Evolutionary conservation across 2,113 vertebrate species (phyloP), one percentile per base, ranked within the genome.

Genomic region (Lophotis ruficrista): DNA sequence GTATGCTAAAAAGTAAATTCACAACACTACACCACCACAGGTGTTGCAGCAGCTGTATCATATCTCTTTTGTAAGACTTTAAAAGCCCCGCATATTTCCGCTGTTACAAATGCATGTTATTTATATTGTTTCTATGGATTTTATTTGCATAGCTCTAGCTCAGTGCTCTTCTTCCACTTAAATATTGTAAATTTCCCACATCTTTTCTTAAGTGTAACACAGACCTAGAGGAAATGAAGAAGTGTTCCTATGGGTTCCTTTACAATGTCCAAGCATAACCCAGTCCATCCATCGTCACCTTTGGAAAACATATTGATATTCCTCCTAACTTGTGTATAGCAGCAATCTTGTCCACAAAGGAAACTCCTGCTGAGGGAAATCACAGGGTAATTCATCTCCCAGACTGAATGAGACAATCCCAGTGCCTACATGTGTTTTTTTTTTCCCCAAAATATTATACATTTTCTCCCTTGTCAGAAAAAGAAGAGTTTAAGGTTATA

Each of bases 381-480:
- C 16, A 31, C 6, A 37, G 22, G 7, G 12, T 18, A 75, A 45
- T 23, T 66, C 31, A 35, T 24, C 25, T 61, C 51, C 38, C 61
- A 80, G 30, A 37, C 24, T 43, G 61, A 83, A 61, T 3, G 7
- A 79, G 21, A 45, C 37, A 61, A 41, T 25, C 4, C 35, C 72
- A 56, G 14, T 6, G 22, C 35, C 33, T 37, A 33, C 10, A 5
- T 2, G 5, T 8, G 1, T 0, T 5, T 23, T 30, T 47, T 56
- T 41, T 41, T 33, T 3, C 11, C 14, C 5, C 4, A 6, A 71
- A 56, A 53, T 21, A 16, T 24, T 57, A 20, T 12, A 48, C 4
- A 6, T 56, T 66, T 73, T 21, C 27, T 75, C 15, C 18, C 35
- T 77, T 76, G 17, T 8, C 61, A 65, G 66, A 60, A 50, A 69